Base-by-base conservation (phyloP, 2,113 vertebrate genomes). In the Pelecanoides urinatrix region DNA sequence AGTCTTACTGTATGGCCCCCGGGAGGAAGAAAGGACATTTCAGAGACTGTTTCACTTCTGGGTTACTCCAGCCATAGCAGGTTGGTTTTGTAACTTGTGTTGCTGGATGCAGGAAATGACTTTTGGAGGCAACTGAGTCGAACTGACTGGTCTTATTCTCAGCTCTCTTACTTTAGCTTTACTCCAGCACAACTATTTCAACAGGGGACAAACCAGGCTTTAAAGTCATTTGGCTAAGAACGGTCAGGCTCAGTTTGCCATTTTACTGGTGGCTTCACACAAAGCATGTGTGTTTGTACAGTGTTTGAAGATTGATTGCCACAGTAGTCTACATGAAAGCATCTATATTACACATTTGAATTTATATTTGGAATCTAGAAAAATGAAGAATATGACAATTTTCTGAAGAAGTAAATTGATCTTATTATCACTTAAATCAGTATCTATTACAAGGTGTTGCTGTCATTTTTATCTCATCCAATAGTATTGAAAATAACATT, bases 31-130 rank as follows among this genome's bases (percentile, higher is more conserved):
- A 93, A 84, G 78, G 92, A 96, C 94, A 97, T 97, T 96, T 97
- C 94, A 90, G 96, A 96, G 85, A 30, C 91, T 86, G 63, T 96
- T 96, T 96, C 67, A 66, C 84, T 94, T 96, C 94, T 97, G 92
- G 89, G 92, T 95, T 97, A 95, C 94, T 96, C 96, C 91, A 87
- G 95, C 22, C 38, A 44, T 52, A 62, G 58, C 49, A 85, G 29
- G 87, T 86, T 79, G 71, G 5, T 79, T 88, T 95, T 90, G 58
- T 82, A 73, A 73, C 81, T 79, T 42, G 66, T 4, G 0, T 79
- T 94, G 53, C 74, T 94, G 44, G 55, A 79, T 75, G 40, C 80
- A 96, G 93, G 81, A 96, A 95, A 95, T 95, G 45, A 53, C 66
- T 94, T 93, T 66, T 73, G 70, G 91, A 91, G 61, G 80, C 65